These are phyloP conservation scores for Drosophila lowei DNA, from an alignment of 1,140 invertebrate species.

Conservation along the genomic window DNA sequence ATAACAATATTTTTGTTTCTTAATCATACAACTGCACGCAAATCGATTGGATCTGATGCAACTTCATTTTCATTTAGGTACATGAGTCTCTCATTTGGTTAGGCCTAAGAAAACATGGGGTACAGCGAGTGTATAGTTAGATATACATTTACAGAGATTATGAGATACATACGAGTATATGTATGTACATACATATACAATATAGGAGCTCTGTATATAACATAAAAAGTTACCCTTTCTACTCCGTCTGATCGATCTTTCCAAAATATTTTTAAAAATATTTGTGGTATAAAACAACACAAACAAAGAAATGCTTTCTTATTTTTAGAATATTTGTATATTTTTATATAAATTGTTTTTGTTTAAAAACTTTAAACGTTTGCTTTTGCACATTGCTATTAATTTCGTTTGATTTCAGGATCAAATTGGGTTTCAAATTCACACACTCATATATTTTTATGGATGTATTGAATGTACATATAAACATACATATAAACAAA, in stretches of 20 bases:
- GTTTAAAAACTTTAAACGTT: conserved; percentile 46
- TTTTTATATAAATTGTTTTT: conserved; percentile 56
- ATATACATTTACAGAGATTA: conserved; percentile 44
- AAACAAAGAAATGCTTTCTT: conserved; percentile 25
- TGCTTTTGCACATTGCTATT: conserved; percentile 59
- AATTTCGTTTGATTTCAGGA: conserved; percentile 17
- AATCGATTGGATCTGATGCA: conserved; percentile 53
- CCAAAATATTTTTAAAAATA: conserved; percentile 52
- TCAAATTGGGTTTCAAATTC: conserved; percentile 11
- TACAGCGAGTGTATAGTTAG: conserved; percentile 2
- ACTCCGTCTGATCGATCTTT: neutral
- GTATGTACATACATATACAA: conserved; percentile 50
- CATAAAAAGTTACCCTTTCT: conserved; percentile 16
- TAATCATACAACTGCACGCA: conserved; percentile 45
- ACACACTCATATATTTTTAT: conserved; percentile 1
- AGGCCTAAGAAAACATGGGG: conserved; percentile 40
- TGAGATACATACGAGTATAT: conserved; percentile 21
- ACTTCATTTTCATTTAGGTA: conserved; percentile 73
- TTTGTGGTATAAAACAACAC: conserved; percentile 44
- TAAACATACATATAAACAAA: conserved; percentile 12
- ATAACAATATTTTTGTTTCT: conserved; percentile 54
- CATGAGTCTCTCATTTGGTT: conserved; percentile 77
- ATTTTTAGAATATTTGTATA: conserved; percentile 46
- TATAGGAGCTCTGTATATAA: conserved; percentile 17
- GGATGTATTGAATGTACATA: too few relatives aligned